Evolutionary conservation across 2,888 invertebrate species (phyloP).

Genomic region (Trissolcus brochymenae): DNA sequence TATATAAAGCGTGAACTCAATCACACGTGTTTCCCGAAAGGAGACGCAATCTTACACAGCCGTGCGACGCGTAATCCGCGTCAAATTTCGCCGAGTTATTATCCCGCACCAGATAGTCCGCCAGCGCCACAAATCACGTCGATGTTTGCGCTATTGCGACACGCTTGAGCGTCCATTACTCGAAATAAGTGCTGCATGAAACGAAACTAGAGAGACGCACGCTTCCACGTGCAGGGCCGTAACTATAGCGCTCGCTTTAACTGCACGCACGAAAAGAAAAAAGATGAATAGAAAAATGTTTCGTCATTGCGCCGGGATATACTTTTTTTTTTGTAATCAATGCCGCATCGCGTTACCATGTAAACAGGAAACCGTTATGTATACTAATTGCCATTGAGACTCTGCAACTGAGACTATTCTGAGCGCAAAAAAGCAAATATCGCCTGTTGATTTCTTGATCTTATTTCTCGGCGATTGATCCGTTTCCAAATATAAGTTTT

Average conservation of each 20-base stretch:
- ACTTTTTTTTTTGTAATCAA: conserved; percentile 1
- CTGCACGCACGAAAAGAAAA: neutral
- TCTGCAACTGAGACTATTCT: neutral
- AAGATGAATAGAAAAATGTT: neutral
- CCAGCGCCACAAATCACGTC: conserved; percentile 3
- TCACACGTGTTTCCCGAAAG: conserved; percentile 2
- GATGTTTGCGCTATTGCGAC: conserved; percentile 60
- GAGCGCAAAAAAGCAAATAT: no score
- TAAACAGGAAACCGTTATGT: conserved; percentile 5
- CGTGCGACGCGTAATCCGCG: conserved; percentile 11
- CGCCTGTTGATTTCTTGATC: no score
- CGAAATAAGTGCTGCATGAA: conserved; percentile 44
- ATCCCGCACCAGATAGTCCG: conserved; percentile 17
- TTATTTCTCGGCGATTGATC: no score
- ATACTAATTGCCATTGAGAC: neutral
- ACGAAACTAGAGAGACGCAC: conserved; percentile 14
- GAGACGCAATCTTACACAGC: conserved; percentile 16
- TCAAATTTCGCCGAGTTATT: conserved; percentile 34
- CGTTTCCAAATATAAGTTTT: neutral
- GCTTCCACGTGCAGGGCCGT: conserved; percentile 32
- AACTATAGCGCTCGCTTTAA: conserved; percentile 13
- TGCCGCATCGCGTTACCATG: neutral
- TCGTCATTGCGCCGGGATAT: neutral
- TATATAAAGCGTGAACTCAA: conserved; percentile 10
- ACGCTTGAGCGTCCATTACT: conserved; percentile 50